Percentiles rank a stretch among this genome's conserved stretches.
Evolutionary conservation across 2,888 invertebrate genomes (phyloP).

Genomic region (Herminia tarsipennalis): DNA sequence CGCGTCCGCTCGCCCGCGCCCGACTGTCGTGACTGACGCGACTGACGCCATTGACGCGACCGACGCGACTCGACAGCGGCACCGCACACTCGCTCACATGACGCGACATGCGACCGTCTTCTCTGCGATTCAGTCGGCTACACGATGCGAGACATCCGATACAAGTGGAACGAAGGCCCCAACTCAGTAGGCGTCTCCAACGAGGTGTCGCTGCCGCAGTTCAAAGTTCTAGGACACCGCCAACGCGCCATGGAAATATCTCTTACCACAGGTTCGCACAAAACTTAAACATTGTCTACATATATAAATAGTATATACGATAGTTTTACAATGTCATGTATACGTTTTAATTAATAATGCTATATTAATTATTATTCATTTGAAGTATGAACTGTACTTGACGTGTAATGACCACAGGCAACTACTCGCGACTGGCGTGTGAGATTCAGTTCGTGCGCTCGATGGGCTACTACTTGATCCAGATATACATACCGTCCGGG

Average conservation of each 20-base stretch:
- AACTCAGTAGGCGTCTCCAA: slow-evolving; percentile 96
- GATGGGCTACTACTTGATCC: slow-evolving; percentile 98
- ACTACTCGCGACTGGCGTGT: slow-evolving; percentile 96
- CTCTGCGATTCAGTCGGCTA: slow-evolving; percentile 91
- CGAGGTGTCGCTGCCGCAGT: slow-evolving; percentile 97
- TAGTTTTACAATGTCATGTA: too few species aligned
- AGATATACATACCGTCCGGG: slow-evolving; percentile 98
- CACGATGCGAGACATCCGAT: slow-evolving; percentile 97
- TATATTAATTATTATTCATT: too few species aligned
- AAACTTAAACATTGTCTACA: slow-evolving; percentile 1
- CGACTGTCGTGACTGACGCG: slow-evolving; percentile 6
- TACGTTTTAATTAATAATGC: too few species aligned
- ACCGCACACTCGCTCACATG: slow-evolving; percentile 48
- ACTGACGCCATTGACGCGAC: slow-evolving; percentile 13
- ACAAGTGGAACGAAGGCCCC: slow-evolving; percentile 97
- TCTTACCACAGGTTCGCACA: slow-evolving; percentile 93
- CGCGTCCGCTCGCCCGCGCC: slow-evolving; percentile 35
- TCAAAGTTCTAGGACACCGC: slow-evolving; percentile 97
- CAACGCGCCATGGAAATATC: slow-evolving; percentile 97
- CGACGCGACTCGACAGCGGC: slow-evolving; percentile 36
- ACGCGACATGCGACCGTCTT: slow-evolving; percentile 49
- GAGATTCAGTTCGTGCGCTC: slow-evolving; percentile 97
- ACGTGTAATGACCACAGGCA: slow-evolving; percentile 85
- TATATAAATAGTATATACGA: neutral
- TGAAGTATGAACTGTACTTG: too few species aligned